Evolutionary conservation across 92 coral and sea anemone species (phyloP).

Genomic region (Paramuricea clavata): DNA sequence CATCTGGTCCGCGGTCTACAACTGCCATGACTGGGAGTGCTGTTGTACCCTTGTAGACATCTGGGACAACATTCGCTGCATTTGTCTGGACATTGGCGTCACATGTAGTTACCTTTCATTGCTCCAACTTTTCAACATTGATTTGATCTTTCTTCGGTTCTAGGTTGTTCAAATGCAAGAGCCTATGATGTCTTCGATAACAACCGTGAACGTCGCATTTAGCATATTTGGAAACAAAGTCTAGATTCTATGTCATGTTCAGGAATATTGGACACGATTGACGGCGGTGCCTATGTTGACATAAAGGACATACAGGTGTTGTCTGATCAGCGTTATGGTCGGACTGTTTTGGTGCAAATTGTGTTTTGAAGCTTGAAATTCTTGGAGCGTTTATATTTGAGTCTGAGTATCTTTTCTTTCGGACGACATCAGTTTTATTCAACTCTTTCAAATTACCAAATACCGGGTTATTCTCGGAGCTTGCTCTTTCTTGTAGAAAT

Average conservation of each 20-base stretch:
- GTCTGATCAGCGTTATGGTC: too few species aligned
- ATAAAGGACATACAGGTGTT: too few species aligned
- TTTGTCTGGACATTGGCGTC: slow-evolving; percentile 23
- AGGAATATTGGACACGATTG: neutral
- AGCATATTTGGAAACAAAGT: slow-evolving; percentile 3
- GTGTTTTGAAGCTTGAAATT: slow-evolving; percentile 23
- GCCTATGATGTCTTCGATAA: slow-evolving; percentile 20
- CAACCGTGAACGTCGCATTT: slow-evolving; percentile 13
- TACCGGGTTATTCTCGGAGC: slow-evolving; percentile 17
- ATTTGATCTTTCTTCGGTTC: neutral
- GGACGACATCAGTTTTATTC: neutral
- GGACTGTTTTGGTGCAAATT: neutral
- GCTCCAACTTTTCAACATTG: neutral
- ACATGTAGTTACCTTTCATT: neutral
- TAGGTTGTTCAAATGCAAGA: slow-evolving; percentile 8
- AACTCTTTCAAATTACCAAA: slow-evolving; percentile 7
- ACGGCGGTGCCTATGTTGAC: neutral
- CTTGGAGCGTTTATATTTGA: neutral
- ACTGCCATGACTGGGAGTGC: slow-evolving; percentile 25
- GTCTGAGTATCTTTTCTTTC: neutral
- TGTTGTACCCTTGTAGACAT: neutral
- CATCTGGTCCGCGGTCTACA: neutral
- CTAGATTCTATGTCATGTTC: neutral
- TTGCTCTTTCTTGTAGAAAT: slow-evolving; percentile 10
- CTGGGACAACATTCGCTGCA: neutral